phyloP scores from a whole-genome alignment of 1,140 invertebrate genomes.

The Euschistus heros region DNA sequence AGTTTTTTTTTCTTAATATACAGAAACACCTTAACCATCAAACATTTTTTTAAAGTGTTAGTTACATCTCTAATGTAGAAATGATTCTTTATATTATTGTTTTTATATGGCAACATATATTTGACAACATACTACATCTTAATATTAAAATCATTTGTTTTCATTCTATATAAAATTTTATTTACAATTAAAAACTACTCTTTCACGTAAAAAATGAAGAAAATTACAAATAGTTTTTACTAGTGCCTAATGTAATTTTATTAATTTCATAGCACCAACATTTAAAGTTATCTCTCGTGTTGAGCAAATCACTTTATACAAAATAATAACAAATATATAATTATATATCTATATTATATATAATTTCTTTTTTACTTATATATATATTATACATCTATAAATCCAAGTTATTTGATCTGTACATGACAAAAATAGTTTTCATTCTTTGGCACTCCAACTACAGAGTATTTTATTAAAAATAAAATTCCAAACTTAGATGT shows the following conservation, averaged over 20 bases:
- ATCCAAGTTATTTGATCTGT: slow-evolving; percentile 2
- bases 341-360: neutral
- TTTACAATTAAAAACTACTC: neutral
- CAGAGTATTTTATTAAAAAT: neutral
- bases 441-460: slow-evolving; percentile 2
- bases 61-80: slow-evolving; percentile 8
- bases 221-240: neutral
- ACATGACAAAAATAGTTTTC: neutral
- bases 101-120: neutral
- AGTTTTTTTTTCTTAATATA: too few relatives aligned
- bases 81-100: neutral
- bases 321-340: neutral
- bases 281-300: neutral
- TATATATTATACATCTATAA: neutral
- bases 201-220: neutral
- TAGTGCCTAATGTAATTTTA: neutral
- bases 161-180: neutral
- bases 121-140: neutral
- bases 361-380: neutral
- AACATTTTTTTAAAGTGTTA: too few relatives aligned
- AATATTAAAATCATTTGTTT: neutral
- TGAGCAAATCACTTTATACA: neutral
- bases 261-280: neutral
- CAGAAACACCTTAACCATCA: too few relatives aligned
- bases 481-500: neutral